Percentiles rank a stretch among this genome's conserved stretches.
Evolutionary conservation across 1,140 invertebrate genomes (phyloP).

Genomic region (Augochlora pura): DNA sequence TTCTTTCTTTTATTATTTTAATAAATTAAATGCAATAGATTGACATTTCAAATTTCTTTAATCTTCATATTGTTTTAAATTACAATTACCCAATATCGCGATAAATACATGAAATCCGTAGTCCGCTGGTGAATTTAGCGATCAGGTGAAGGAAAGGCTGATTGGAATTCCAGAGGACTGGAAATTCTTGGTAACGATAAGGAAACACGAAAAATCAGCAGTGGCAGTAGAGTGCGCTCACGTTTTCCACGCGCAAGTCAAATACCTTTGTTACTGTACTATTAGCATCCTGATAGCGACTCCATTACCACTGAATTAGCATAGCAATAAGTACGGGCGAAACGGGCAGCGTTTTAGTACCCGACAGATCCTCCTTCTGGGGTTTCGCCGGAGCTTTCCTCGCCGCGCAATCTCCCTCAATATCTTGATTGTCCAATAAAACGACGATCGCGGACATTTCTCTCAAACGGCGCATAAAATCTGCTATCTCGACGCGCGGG

Average conservation of each 20-base stretch:
- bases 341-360: conserved; percentile 4
- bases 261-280: conserved; percentile 25
- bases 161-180: no score
- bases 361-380: neutral
- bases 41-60: no score
- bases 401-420: conserved; percentile 6
- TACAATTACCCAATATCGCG: no score
- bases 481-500: conserved; percentile 11
- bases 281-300: conserved; percentile 21
- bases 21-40: no score
- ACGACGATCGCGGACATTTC: conserved; percentile 40
- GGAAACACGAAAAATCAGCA: neutral
- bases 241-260: conserved; percentile 21
- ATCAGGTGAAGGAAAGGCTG: no score
- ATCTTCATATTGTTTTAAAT: no score
- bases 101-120: no score
- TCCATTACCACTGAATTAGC: conserved; percentile 31
- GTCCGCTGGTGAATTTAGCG: no score
- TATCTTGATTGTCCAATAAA: conserved; percentile 45
- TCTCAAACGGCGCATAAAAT: conserved; percentile 38
- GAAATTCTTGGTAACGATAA: neutral
- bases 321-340: conserved; percentile 22
- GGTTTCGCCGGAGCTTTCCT: neutral
- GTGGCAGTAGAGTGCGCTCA: no score
- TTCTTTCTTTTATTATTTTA: no score